Evolutionary conservation across 2,113 vertebrate species (phyloP).

Genomic region (Pelecanus crispus): DNA sequence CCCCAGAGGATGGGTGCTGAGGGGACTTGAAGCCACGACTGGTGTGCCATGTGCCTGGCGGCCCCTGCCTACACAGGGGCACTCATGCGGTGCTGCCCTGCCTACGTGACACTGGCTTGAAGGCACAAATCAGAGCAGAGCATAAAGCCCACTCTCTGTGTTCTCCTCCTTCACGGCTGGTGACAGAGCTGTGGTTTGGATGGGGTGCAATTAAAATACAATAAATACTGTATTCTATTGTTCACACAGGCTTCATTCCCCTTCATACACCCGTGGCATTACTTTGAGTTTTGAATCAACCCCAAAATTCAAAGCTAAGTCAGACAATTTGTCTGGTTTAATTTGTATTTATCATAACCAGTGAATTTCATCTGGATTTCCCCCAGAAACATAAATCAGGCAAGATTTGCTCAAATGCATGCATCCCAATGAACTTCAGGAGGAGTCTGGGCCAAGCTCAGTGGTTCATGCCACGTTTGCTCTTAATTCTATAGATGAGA

Average conservation of each 20-base stretch:
- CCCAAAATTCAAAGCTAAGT: neutral
- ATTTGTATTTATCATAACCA: slow-evolving; percentile 4
- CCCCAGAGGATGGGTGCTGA: neutral
- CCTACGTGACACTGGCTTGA: neutral
- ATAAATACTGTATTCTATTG: neutral
- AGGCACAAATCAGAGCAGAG: neutral
- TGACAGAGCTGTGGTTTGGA: neutral
- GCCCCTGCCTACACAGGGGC: no score
- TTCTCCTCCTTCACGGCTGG: neutral
- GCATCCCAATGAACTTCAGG: neutral
- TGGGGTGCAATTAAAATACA: neutral
- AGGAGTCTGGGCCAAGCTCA: neutral
- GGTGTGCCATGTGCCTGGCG: neutral
- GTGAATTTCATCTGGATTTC: neutral
- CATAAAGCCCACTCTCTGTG: accelerated
- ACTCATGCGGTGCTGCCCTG: no score
- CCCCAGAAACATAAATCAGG: neutral
- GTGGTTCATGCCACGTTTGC: neutral
- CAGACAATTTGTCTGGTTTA: neutral
- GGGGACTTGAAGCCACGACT: neutral
- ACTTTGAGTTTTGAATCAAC: slow-evolving; percentile 5
- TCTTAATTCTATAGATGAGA: neutral
- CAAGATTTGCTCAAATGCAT: neutral
- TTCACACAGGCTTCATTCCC: neutral
- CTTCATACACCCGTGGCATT: neutral